A percentile compares a stretch with the other conserved stretches of the same genome.
phyloP scores from a whole-genome alignment of 2,888 invertebrate genomes.

The Masnerella sp. region DNA sequence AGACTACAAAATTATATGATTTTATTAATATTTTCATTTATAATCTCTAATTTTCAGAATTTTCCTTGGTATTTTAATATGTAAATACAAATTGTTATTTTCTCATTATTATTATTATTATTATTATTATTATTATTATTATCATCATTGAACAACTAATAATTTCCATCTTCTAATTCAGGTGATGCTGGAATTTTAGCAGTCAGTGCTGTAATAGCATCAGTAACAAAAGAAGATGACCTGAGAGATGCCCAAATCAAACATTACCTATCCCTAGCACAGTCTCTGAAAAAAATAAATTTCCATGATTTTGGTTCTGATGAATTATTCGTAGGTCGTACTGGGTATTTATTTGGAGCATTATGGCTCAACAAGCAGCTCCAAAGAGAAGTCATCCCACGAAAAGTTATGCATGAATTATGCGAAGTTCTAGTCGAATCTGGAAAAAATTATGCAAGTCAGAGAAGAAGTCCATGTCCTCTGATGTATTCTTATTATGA shows the following conservation, averaged over 20 bases:
- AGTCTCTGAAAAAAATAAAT: slow-evolving; percentile 66
- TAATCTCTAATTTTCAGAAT: too few relatives aligned
- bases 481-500: slow-evolving; percentile 89
- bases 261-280: slow-evolving; percentile 76
- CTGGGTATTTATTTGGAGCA: slow-evolving; percentile 89
- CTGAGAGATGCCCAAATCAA: slow-evolving; percentile 71
- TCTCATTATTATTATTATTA: too few relatives aligned
- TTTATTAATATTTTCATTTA: too few relatives aligned
- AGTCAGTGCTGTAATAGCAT: slow-evolving; percentile 83
- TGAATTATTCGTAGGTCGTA: slow-evolving; percentile 90
- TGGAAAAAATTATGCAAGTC: slow-evolving; percentile 83
- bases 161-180: slow-evolving; percentile 10
- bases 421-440: slow-evolving; percentile 85
- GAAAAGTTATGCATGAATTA: slow-evolving; percentile 81
- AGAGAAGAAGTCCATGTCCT: slow-evolving; percentile 81
- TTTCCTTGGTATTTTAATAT: too few relatives aligned
- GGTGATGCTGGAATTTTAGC: slow-evolving; percentile 89
- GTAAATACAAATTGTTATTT: too few relatives aligned
- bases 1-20: too few relatives aligned
- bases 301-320: slow-evolving; percentile 86
- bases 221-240: slow-evolving; percentile 78
- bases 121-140: too few relatives aligned
- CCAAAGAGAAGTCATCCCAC: slow-evolving; percentile 78
- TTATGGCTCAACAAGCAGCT: slow-evolving; percentile 84
- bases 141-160: too few relatives aligned